A percentile compares a stretch with the other conserved stretches of the same genome.
Conservation (phyloP, 2,113 vertebrate genomes). For the Rhinopomastus cyanomelas region DNA sequence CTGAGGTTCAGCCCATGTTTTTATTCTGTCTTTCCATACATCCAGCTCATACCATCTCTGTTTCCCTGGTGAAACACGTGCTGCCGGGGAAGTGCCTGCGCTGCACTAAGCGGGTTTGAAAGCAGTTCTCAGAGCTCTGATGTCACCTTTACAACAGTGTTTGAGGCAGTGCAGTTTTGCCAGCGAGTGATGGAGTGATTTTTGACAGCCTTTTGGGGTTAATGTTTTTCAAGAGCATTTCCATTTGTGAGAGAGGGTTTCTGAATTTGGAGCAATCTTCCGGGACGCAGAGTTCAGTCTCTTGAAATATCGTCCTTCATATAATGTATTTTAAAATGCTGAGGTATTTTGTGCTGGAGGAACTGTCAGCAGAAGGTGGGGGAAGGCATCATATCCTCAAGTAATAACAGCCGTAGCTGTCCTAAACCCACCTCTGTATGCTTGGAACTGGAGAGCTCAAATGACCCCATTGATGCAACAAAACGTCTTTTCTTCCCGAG, state of each 20-base stretch:
- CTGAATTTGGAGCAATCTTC: neutral
- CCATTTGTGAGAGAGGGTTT: neutral
- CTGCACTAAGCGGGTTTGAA: neutral
- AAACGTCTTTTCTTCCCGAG: slow-evolving; percentile 23
- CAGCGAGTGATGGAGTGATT: neutral
- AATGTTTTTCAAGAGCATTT: neutral
- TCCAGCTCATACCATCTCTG: neutral
- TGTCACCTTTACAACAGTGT: neutral
- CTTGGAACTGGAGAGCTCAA: neutral
- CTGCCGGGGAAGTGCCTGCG: neutral
- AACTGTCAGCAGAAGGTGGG: neutral
- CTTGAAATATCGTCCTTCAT: neutral
- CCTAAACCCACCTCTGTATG: slow-evolving; percentile 9
- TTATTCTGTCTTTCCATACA: neutral
- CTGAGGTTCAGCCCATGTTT: neutral
- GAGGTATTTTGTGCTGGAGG: neutral
- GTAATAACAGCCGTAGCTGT: neutral
- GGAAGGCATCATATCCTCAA: neutral
- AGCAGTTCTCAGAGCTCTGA: neutral
- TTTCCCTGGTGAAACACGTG: neutral
- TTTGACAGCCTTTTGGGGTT: neutral
- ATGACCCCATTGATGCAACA: slow-evolving; percentile 1
- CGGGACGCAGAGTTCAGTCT: neutral
- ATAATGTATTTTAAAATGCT: neutral
- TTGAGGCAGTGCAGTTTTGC: neutral